Evolutionary conservation across 35 echinoderm and acorn worm species (phyloP).

Genomic region (Nesometra sesokonis): DNA sequence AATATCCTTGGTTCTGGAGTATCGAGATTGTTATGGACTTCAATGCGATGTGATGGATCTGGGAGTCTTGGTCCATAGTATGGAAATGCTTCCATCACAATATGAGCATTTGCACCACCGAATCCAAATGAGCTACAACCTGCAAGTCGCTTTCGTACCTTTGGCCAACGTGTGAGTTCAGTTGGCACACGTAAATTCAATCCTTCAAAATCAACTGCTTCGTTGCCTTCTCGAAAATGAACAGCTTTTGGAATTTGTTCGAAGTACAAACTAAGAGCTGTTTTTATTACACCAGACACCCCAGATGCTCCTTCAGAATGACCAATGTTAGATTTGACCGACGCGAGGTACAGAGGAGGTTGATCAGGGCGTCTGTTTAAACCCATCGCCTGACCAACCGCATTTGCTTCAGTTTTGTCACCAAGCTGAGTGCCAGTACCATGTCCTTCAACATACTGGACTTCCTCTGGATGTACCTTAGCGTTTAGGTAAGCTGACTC

Average conservation of each 20-base stretch:
- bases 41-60: constrained; percentile 12
- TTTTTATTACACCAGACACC: constrained; percentile 77
- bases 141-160: constrained; percentile 49
- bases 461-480: constrained; percentile 48
- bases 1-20: constrained; percentile 50
- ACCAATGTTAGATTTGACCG: constrained; percentile 89
- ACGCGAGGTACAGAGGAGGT: constrained; percentile 69
- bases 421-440: constrained; percentile 91
- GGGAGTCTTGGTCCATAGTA: neutral
- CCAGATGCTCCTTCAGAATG: constrained; percentile 85
- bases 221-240: constrained; percentile 83
- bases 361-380: constrained; percentile 55
- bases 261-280: constrained; percentile 62
- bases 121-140: constrained; percentile 95
- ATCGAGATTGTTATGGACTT: constrained; percentile 31
- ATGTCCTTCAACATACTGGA: constrained; percentile 77
- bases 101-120: constrained; percentile 91
- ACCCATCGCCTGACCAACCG: constrained; percentile 79
- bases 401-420: constrained; percentile 80
- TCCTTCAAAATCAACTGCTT: constrained; percentile 60
- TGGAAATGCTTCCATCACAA: constrained; percentile 80
- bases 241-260: constrained; percentile 87
- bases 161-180: constrained; percentile 85
- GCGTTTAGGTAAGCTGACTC: constrained; percentile 65
- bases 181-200: constrained; percentile 69